Evolutionary conservation across 2,797 vertebrate genomes (phyloP).

Genomic region (Liasis olivaceus): DNA sequence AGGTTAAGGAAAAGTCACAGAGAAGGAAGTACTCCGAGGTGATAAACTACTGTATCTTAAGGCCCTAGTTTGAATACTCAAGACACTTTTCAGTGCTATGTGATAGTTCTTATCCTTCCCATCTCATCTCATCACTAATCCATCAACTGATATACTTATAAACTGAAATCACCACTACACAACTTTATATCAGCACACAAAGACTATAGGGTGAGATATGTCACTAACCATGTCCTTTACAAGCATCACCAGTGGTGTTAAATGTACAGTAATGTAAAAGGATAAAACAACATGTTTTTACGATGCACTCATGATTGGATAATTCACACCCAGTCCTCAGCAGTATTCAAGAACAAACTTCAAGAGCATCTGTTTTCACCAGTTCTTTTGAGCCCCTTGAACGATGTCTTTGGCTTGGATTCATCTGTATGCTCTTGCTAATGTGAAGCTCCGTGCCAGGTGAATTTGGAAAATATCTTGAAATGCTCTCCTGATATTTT

Average conservation of each 20-base stretch:
- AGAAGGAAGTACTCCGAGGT: background rate
- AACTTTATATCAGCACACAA: background rate
- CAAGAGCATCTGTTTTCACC: background rate
- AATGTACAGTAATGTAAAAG: background rate
- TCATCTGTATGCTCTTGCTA: background rate
- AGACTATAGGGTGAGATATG: background rate
- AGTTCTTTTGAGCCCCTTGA: background rate
- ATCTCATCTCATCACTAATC: background rate
- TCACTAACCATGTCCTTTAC: background rate
- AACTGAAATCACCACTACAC: background rate
- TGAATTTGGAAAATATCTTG: slow-evolving; percentile 16
- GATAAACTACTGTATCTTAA: background rate
- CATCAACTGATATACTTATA: background rate
- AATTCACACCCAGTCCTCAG: background rate
- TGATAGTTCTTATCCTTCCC: background rate
- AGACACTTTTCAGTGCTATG: background rate
- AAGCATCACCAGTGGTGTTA: background rate
- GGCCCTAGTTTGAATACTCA: background rate
- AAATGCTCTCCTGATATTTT: background rate
- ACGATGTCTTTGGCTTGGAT: background rate
- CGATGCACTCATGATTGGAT: background rate
- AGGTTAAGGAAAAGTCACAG: background rate
- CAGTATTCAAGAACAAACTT: background rate
- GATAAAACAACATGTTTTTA: background rate
- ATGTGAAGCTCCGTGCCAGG: background rate